Evolutionary conservation across 2,797 vertebrate species (phyloP), one percentile per base, ranked within the genome.

Genomic region (Myiotriccus ornatus): DNA sequence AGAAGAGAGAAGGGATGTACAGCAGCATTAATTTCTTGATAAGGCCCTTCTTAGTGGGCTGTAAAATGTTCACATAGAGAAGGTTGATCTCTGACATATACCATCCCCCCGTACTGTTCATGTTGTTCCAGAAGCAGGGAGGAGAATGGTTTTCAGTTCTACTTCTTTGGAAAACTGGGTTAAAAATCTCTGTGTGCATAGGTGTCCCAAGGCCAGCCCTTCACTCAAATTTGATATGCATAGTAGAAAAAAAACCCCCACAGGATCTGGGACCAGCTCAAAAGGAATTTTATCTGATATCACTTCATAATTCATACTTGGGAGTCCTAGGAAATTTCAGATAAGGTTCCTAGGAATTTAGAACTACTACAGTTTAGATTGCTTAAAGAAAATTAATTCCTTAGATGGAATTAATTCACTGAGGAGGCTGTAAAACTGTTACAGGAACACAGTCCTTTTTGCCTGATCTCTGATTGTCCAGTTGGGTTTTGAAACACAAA

Each of bases 1-100:
- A 90, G 77, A 90, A 89, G 5, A 25, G 19, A 46, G 28, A 83
- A 22, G 24, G 49, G 32, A 81, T 69, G 62, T 63, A 60, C 22
- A 67, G 15, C 21, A 47, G 28, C 70, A 87, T 83, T 78, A 53
- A 80, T 92, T 88, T 89, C 85, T 89, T 93, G 89, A 82, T 80
- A 94, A 92, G 52, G 20, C 28, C 30, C 49, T 70, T 47, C 53
- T 71, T 74, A 94, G 41, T 15, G 41, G 37, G 8, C 50, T 53
- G 53, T 84, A 68, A 94, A 96, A 89, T 82, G 92, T 62, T 70
- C 73, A 77, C 14, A 6, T 14, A 69, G 11, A 39, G 57, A 80
- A 76, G 46, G 30, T 9, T 89, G 35, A 34, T 71, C 77, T 82
- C 83, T 86, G 76, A 69, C 84, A 89, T 86, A 73, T 60, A n/a